These are phyloP conservation scores for Tenthredo amoena DNA, from an alignment of 2,888 invertebrate species.

Conservation along the genomic window DNA sequence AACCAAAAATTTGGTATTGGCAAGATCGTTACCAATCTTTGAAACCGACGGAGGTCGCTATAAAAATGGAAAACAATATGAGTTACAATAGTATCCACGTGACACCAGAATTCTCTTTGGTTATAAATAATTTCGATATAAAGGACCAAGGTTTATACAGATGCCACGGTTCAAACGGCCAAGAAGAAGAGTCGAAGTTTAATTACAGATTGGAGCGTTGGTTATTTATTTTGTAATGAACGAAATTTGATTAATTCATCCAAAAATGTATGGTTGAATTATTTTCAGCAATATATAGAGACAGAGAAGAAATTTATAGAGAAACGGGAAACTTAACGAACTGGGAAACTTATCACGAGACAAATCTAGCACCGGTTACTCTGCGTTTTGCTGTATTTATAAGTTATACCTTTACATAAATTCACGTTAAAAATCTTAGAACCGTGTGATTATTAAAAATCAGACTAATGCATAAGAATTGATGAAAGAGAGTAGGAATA, in stretches of 20 bases:
- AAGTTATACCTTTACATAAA: constrained; percentile 16
- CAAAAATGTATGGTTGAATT: neutral
- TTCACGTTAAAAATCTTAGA: neutral
- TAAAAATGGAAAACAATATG: constrained; percentile 79
- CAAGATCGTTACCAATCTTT: constrained; percentile 73
- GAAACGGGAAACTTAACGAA: constrained; percentile 76
- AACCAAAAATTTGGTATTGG: constrained; percentile 80
- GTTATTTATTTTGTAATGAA: constrained; percentile 52
- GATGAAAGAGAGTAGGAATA: neutral
- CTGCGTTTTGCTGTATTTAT: constrained; percentile 74
- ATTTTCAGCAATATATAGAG: constrained; percentile 64
- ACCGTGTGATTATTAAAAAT: neutral
- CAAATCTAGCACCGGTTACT: constrained; percentile 78
- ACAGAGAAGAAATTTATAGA: constrained; percentile 31
- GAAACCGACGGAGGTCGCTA: constrained; percentile 75
- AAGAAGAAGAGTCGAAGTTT: constrained; percentile 76
- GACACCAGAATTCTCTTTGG: constrained; percentile 77
- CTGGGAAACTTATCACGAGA: constrained; percentile 79
- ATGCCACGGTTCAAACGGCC: constrained; percentile 77
- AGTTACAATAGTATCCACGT: constrained; percentile 77
- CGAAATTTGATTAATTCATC: neutral
- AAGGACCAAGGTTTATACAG: constrained; percentile 79
- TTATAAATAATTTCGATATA: constrained; percentile 75
- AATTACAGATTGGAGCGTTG: constrained; percentile 80
- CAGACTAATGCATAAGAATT: neutral